These are phyloP conservation scores for Drosophila buzzatii DNA, from an alignment of 2,888 invertebrate species.

Conservation along the genomic window DNA sequence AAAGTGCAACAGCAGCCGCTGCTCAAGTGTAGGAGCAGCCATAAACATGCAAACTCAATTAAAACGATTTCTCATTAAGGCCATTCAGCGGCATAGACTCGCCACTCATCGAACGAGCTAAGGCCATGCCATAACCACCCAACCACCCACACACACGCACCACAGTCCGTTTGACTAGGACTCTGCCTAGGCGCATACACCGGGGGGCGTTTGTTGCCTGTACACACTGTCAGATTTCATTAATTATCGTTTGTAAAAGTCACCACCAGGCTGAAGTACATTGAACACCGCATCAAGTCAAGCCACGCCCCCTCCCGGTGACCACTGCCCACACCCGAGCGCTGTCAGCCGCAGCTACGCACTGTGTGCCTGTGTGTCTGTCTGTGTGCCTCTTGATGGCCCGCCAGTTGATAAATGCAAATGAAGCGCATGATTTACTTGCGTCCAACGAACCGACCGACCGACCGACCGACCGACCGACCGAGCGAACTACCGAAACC, in stretches of 20 bases:
- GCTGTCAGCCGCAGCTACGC: conserved; percentile 9
- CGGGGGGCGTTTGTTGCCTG: conserved; percentile 26
- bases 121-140: neutral
- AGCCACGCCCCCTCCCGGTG: neutral
- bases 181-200: conserved; percentile 6
- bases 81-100: conserved; percentile 51
- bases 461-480: neutral
- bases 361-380: neutral
- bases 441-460: conserved; percentile 13
- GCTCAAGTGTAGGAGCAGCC: conserved; percentile 73
- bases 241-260: conserved; percentile 79
- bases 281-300: conserved; percentile 7
- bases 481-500: conserved; percentile 2
- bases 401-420: conserved; percentile 57
- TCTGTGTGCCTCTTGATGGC: conserved; percentile 15
- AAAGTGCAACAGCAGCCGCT: conserved; percentile 44
- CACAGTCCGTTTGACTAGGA: conserved; percentile 17
- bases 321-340: neutral
- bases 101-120: conserved; percentile 19
- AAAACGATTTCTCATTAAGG: conserved; percentile 81
- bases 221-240: conserved; percentile 78
- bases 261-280: conserved; percentile 61
- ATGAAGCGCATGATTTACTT: conserved; percentile 61
- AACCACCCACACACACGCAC: neutral
- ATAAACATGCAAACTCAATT: conserved; percentile 83